These are phyloP conservation scores for Andrena chrysosceles DNA, from an alignment of 2,888 invertebrate genomes.

Conservation along the genomic window DNA sequence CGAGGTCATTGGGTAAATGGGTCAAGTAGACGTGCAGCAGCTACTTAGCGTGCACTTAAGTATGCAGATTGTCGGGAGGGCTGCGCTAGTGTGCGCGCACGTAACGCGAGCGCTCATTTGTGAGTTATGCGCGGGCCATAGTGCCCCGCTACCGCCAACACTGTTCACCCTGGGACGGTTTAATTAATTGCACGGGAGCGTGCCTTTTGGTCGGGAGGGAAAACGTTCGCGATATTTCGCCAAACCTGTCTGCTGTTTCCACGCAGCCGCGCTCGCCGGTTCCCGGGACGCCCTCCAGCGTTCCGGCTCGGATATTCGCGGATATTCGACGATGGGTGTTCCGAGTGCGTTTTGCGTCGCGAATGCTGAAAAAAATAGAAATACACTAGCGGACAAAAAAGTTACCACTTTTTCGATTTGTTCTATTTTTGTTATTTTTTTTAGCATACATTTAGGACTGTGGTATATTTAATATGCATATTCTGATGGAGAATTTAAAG, in stretches of 20 bases:
- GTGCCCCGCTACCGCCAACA: neutral
- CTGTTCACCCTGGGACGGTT: conserved; percentile 15
- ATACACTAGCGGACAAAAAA: too few species aligned
- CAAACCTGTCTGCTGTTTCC: neutral
- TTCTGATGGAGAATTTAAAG: too few species aligned
- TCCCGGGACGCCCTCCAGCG: too few species aligned
- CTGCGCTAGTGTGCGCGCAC: conserved; percentile 28
- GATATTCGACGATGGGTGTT: too few species aligned
- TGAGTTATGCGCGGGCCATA: conserved; percentile 47
- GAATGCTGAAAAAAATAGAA: too few species aligned
- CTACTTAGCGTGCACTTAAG: conserved; percentile 62
- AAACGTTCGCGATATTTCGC: neutral
- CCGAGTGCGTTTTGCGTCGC: too few species aligned
- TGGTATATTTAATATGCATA: too few species aligned
- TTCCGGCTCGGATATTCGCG: too few species aligned
- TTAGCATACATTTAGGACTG: too few species aligned
- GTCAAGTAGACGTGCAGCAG: conserved; percentile 72
- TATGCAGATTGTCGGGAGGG: conserved; percentile 68
- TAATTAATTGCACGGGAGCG: conserved; percentile 21
- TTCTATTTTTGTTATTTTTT: too few species aligned
- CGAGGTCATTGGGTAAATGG: conserved; percentile 77
- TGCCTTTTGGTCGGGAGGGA: neutral
- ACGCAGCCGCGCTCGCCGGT: neutral
- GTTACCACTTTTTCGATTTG: too few species aligned
- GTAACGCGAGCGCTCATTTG: conserved; percentile 41